Evolutionary conservation across 2,888 invertebrate genomes (phyloP), one percentile per base, ranked within the genome.

Genomic region (Bellardia pandia): DNA sequence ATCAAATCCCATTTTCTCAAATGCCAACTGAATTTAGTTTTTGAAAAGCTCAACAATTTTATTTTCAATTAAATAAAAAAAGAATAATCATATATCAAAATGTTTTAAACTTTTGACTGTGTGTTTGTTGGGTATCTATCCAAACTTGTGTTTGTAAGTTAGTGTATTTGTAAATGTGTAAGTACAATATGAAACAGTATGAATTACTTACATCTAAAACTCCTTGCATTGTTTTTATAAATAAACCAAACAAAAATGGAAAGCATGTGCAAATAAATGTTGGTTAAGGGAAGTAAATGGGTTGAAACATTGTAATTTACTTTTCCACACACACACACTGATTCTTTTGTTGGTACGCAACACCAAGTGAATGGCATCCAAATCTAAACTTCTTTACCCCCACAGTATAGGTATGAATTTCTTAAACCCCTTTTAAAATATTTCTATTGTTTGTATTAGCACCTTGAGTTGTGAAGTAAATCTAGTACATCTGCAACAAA

Each of bases 301-400:
- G 30, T 64, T 76, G 64, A 76, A 74, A 84, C 80, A 80, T 77
- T 83, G 72, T 80, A 86, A 84, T 84, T 74, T 56, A 72, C 53
- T 66, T 72, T 77, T 23, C 62, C 33, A 60, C 13, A 45, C 45
- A 45, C 66, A 76, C 79, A 79, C 51, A 72, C 58, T 66, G 45
- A 77, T 58, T 71, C 45, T 77, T 62, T 83, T 58, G 30, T 56
- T 81, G 13, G 3, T 51, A 72, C 14, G 64, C 66, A 79, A 74
- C n/a, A 13, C 14, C 5, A 23, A 40, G 62, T 42, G 42, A 60
- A 62, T 64, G 23, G 40, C 51, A 78, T 48, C 53, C 79, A 79
- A 40, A 78, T 53, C 64, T 42, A 45, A 23, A 60, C 40, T 51
- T 33, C 56, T 56, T 75, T 14, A 37, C 48, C 14, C 42, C 23